Percentiles rank a stretch among this genome's conserved stretches.
Conservation (phyloP, 2,113 vertebrate genomes). For the Centropus bengalensis region DNA sequence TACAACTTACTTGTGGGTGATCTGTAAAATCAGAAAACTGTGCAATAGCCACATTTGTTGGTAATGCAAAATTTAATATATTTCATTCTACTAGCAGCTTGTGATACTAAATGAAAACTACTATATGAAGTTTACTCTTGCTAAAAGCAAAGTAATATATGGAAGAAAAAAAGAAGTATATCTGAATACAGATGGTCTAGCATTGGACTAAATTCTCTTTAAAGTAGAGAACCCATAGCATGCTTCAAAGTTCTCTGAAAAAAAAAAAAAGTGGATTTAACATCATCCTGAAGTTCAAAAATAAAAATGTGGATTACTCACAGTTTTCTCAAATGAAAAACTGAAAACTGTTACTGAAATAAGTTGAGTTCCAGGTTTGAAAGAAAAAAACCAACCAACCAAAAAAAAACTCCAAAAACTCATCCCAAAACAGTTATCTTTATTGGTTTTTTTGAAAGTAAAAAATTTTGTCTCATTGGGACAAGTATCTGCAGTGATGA, state of each 20-base stretch:
- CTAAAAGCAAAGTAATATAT: not conserved
- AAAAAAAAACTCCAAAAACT: no score
- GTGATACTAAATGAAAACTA: not conserved
- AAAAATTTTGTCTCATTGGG: not conserved
- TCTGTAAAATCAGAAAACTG: not conserved
- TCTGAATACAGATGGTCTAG: not conserved
- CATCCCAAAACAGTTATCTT: not conserved
- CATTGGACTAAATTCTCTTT: not conserved
- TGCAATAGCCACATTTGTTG: not conserved
- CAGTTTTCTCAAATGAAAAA: not conserved
- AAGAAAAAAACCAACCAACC: not conserved
- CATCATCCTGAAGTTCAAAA: not conserved
- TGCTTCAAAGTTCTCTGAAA: not conserved
- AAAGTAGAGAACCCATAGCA: not conserved
- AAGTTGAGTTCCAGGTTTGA: not conserved
- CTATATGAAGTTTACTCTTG: not conserved
- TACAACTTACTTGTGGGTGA: not conserved
- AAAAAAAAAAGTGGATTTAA: not conserved
- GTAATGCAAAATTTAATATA: not conserved
- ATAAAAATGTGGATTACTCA: not conserved
- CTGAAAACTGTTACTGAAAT: not conserved
- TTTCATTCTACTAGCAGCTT: not conserved
- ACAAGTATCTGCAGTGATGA: not conserved
- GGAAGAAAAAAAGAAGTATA: not conserved
- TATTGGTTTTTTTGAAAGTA: not conserved